A percentile compares a stretch with the other conserved stretches of the same genome.
Evolutionary conservation across 2,113 vertebrate genomes (phyloP).

Genomic region (Amblyopsis rosae): DNA sequence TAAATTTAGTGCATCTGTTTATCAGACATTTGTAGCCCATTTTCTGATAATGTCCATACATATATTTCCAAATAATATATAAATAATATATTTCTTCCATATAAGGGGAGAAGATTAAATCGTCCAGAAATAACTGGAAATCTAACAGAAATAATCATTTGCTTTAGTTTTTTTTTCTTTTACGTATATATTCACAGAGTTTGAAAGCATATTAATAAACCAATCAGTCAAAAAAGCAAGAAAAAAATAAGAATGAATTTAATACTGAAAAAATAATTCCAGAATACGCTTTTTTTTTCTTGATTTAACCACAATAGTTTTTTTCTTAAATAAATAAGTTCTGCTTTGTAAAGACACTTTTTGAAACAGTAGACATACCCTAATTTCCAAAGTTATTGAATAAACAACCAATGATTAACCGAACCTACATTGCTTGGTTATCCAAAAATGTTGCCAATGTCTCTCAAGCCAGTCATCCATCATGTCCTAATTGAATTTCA

Average conservation of each 20-base stretch:
- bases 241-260: conserved; percentile 71
- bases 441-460: conserved; percentile 35
- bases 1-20: not conserved
- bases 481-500: conserved; percentile 59
- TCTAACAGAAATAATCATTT: conserved; percentile 30
- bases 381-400: conserved; percentile 91
- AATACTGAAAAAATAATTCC: conserved; percentile 88
- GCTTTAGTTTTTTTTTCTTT: conserved; percentile 31
- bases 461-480: conserved; percentile 36
- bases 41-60: conserved; percentile 56
- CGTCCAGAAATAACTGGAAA: conserved; percentile 36
- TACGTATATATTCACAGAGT: conserved; percentile 52
- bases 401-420: conserved; percentile 75
- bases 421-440: conserved; percentile 45
- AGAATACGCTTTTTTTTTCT: conserved; percentile 90
- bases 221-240: conserved; percentile 49
- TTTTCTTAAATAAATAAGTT: conserved; percentile 99
- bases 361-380: conserved; percentile 98
- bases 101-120: conserved; percentile 39
- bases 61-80: conserved; percentile 42
- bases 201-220: conserved; percentile 75
- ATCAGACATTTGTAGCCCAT: conserved; percentile 51
- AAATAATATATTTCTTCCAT: conserved; percentile 52
- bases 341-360: conserved; percentile 99
- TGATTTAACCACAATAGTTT: conserved; percentile 98